A percentile compares a stretch with the other conserved stretches of the same genome.
Conservation (phyloP, 2,113 vertebrate species). For the Colius striatus region DNA sequence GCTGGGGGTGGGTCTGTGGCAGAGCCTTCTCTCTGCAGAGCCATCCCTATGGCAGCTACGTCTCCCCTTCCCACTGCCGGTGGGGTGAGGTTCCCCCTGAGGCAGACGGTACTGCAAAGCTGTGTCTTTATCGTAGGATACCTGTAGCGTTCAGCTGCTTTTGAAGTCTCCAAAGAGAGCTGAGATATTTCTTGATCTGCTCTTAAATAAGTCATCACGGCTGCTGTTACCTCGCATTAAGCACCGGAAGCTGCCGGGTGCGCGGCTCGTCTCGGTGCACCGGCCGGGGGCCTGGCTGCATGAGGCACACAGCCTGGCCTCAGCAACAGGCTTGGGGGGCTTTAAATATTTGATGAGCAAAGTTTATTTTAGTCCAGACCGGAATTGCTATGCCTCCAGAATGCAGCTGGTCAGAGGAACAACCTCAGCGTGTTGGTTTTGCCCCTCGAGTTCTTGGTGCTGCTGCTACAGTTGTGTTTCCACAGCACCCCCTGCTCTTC, state of each 20-base stretch:
- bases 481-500: accelerated
- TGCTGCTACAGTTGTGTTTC: accelerated
- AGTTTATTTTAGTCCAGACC: slow-evolving; percentile 33
- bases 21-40: no score
- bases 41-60: accelerated
- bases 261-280: not conserved
- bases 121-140: slow-evolving; percentile 45
- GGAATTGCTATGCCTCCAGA: not conserved
- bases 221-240: slow-evolving; percentile 61
- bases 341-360: not conserved
- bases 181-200: slow-evolving; percentile 61
- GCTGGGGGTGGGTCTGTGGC: not conserved
- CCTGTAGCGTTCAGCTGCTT: slow-evolving; percentile 18
- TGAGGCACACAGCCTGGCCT: not conserved
- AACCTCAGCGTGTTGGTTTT: accelerated
- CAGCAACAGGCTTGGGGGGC: not conserved
- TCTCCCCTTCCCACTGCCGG: not conserved
- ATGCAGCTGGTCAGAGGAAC: not conserved
- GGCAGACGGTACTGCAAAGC: not conserved
- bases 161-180: slow-evolving; percentile 58
- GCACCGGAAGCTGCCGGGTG: not conserved
- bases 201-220: slow-evolving; percentile 64
- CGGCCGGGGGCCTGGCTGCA: not conserved
- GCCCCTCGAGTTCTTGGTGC: accelerated
- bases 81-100: not conserved